Evolutionary conservation across 2,888 invertebrate genomes (phyloP).

Genomic region (Watsonalla cultraria): DNA sequence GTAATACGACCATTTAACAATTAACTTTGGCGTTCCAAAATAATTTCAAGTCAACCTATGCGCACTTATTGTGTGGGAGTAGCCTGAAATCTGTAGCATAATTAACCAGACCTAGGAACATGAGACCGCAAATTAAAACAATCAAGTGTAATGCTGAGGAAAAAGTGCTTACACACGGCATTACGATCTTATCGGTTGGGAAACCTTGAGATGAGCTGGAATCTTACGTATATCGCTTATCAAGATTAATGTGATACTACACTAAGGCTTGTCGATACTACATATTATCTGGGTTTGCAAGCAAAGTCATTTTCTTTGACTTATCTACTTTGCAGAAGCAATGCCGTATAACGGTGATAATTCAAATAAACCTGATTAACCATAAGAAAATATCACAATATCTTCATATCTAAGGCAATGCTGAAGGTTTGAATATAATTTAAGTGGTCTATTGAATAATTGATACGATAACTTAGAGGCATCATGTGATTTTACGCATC

Average conservation of each 20-base stretch:
- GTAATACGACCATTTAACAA: too few species aligned
- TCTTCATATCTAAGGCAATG: too few species aligned
- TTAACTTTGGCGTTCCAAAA: too few species aligned
- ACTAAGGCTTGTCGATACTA: slow-evolving; percentile 26
- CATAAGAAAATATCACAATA: too few species aligned
- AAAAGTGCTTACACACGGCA: slow-evolving; percentile 19
- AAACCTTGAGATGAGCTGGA: slow-evolving; percentile 58
- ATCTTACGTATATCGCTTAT: slow-evolving; percentile 48
- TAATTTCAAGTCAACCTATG: too few species aligned
- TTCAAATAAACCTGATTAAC: too few species aligned
- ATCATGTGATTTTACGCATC: background rate
- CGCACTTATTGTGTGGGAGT: too few species aligned
- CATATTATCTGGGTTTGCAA: slow-evolving; percentile 5
- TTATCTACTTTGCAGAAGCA: too few species aligned
- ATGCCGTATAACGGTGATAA: too few species aligned
- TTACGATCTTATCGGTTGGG: slow-evolving; percentile 49
- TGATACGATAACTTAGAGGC: background rate
- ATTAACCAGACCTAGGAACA: background rate
- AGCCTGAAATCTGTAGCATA: background rate
- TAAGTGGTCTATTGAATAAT: too few species aligned
- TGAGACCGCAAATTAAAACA: background rate
- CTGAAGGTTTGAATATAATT: too few species aligned
- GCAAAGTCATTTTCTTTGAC: too few species aligned
- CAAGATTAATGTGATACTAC: slow-evolving; percentile 53
- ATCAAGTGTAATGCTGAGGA: slow-evolving; percentile 1